These are phyloP conservation scores for Corbicula japonica DNA, from an alignment of 2,888 invertebrate genomes.

Conservation along the genomic window DNA sequence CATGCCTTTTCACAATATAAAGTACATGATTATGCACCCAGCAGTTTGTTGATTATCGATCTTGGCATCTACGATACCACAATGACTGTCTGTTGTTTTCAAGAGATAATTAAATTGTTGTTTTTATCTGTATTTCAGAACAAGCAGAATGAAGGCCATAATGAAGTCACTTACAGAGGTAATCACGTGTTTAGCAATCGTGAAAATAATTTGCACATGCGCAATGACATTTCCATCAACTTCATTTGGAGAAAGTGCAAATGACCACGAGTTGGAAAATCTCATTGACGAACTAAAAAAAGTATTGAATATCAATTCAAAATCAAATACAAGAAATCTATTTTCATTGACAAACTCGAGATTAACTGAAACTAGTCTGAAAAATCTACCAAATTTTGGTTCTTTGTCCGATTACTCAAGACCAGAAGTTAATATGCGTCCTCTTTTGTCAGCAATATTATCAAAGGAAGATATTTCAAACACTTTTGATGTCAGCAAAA, in stretches of 20 bases:
- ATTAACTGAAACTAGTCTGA: neutral
- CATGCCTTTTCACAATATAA: no score
- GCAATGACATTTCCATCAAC: slow-evolving; percentile 43
- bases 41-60: no score
- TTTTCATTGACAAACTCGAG: slow-evolving; percentile 14
- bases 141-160: slow-evolving; percentile 17
- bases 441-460: slow-evolving; percentile 50
- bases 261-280: slow-evolving; percentile 33
- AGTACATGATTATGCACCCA: no score
- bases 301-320: slow-evolving; percentile 38
- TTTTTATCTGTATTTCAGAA: slow-evolving; percentile 18
- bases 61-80: no score
- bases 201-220: slow-evolving; percentile 44
- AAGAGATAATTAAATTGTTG: slow-evolving; percentile 21
- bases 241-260: slow-evolving; percentile 16
- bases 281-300: slow-evolving; percentile 49
- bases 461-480: slow-evolving; percentile 34
- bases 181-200: slow-evolving; percentile 22
- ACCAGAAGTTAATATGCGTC: slow-evolving; percentile 5
- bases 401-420: neutral
- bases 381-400: neutral
- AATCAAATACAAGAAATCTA: slow-evolving; percentile 25
- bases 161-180: slow-evolving; percentile 25
- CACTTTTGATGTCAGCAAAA: slow-evolving; percentile 70
- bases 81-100: no score